A percentile compares a stretch with the other conserved stretches of the same genome.
Evolutionary conservation across 1,140 invertebrate species (phyloP).

Genomic region (Tetramorium alpestre): DNA sequence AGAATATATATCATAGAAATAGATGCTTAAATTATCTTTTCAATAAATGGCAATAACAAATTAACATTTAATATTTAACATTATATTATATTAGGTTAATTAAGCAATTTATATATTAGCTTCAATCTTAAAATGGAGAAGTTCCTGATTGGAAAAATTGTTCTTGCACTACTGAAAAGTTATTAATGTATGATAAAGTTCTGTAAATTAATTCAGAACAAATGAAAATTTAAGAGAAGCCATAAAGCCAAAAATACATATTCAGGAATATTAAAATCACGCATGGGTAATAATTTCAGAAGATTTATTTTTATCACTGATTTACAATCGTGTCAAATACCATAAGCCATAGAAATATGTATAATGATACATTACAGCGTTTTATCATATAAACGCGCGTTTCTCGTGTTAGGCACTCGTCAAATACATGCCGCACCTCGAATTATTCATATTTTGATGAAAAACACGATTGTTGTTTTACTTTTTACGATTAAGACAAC

Average conservation of each 20-base stretch:
- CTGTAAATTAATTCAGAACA: not conserved
- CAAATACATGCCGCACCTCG: not conserved
- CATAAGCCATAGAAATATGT: not conserved
- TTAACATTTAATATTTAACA: not conserved
- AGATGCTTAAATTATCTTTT: not conserved
- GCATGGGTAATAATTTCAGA: not conserved
- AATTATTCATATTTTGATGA: not conserved
- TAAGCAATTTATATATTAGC: not conserved
- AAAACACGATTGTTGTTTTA: constrained; percentile 7
- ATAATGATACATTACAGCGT: not conserved
- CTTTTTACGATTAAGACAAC: not conserved
- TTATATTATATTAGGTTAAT: not conserved
- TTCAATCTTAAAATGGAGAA: not conserved
- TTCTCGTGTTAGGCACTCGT: not conserved
- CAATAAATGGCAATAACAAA: not conserved
- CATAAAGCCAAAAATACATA: not conserved
- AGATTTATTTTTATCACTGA: constrained; percentile 18
- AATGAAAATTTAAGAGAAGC: not conserved
- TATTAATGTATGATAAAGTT: not conserved
- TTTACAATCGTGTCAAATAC: not conserved
- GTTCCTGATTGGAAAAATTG: not conserved
- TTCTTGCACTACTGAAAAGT: not conserved
- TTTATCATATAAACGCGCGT: constrained; percentile 19
- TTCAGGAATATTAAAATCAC: not conserved
- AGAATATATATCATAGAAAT: not conserved